Base-by-base conservation (phyloP, 1,140 invertebrate genomes). In the Littorina saxatilis region DNA sequence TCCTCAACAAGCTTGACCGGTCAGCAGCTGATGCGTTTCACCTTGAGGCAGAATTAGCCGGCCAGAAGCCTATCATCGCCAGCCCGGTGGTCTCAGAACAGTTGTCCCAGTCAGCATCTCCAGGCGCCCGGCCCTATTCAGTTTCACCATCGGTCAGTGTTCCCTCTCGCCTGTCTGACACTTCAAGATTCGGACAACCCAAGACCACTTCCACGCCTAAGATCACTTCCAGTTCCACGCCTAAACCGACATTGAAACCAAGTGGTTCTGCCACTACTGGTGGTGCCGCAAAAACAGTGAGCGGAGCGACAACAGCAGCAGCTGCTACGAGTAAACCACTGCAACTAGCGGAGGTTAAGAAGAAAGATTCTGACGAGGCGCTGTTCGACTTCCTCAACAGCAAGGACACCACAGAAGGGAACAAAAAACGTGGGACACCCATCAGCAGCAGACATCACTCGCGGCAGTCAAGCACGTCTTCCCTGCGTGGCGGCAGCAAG, bases 1-100 rank as follows among this genome's bases (percentile, higher is more conserved):
- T 97, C 50, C 91, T 97, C 15, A 96, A 97, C 90, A 96, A 96
- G 93, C 94, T 97, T 47, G 96, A 97, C 88, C 94, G 96, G 88
- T 96, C 95, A 92, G 96, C 96, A n/a, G 96, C 96, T 0, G 94
- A 94, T 27, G 96, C 95, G 20, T 84, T 94, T 7, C 87, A 92
- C 75, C 87, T 85, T 35, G 85, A 83, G 61, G 81, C 85, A 43
- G 82, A 84, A 32, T 35, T 72, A 40, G 70, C 27, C n/a, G 35
- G 27, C 35, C n/a, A 15, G 0, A 73, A 23, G 1, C 68, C 37
- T 27, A 35, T 13, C 7, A 13, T 32, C n/a, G 13, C 20, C 61
- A 5, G 27, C 27, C 70, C 40, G 3, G 3, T 50, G 2, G 20
- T 43, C 7, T 73, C 70, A 73, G 37, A n/a, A 17, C n/a, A 11